phyloP scores from a whole-genome alignment of 2,113 vertebrate species.

The Gallinago media region DNA sequence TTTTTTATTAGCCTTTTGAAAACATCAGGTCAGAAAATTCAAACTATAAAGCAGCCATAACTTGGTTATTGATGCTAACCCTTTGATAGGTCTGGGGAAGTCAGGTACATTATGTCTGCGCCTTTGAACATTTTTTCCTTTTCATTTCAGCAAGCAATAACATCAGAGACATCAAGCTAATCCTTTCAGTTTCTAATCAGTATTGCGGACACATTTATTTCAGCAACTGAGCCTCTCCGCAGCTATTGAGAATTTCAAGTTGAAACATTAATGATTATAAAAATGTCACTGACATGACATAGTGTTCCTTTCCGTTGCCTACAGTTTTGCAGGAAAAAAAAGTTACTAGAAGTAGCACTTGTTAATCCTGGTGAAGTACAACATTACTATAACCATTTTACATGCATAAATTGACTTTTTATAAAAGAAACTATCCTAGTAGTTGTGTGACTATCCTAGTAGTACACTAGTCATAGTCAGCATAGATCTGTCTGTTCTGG shows the following conservation, averaged over 20 bases:
- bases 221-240: not conserved
- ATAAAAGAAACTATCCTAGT: not conserved
- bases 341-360: not conserved
- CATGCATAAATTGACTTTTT: not conserved
- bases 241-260: constrained; percentile 41
- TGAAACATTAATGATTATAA: constrained; percentile 48
- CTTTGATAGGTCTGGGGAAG: constrained; percentile 22
- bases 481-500: not conserved
- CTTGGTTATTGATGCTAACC: constrained; percentile 49
- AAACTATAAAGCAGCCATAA: constrained; percentile 35
- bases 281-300: constrained; percentile 38
- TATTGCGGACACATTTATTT: constrained; percentile 30
- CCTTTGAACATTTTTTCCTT: constrained; percentile 49
- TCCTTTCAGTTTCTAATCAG: constrained; percentile 58
- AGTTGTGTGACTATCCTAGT: too few relatives aligned
- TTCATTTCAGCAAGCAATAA: constrained; percentile 60
- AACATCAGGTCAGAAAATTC: constrained; percentile 35
- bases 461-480: not conserved
- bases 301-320: not conserved
- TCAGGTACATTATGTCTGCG: not conserved
- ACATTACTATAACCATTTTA: not conserved
- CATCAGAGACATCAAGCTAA: constrained; percentile 46
- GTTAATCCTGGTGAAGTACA: not conserved
- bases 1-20: constrained; percentile 54
- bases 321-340: constrained; percentile 21